Conservation (phyloP, 2,113 vertebrate genomes). For the Gobiocypris rarus region DNA sequence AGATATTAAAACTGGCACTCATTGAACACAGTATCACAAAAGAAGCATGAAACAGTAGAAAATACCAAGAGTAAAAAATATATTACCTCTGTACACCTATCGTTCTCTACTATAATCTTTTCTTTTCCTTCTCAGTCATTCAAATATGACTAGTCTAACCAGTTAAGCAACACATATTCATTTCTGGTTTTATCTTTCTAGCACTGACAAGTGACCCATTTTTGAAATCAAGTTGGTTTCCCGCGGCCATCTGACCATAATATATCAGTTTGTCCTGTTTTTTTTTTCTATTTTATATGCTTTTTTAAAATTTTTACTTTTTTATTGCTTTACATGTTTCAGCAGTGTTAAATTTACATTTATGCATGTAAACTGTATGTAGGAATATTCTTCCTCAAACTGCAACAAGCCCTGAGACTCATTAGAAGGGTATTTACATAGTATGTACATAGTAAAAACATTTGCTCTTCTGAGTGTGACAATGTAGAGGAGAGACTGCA, state of each 20-base stretch:
- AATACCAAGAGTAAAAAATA: not conserved
- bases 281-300: too few relatives aligned
- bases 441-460: not conserved
- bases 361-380: not conserved
- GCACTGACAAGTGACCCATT: not conserved
- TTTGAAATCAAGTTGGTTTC: not conserved
- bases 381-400: not conserved
- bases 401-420: not conserved
- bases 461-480: not conserved
- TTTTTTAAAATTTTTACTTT: too few relatives aligned
- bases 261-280: not conserved
- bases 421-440: not conserved
- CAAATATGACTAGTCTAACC: not conserved
- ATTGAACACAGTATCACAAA: not conserved
- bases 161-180: not conserved
- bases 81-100: not conserved
- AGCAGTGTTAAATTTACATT: not conserved
- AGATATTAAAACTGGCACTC: not conserved
- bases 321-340: too few relatives aligned
- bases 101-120: not conserved
- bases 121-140: not conserved
- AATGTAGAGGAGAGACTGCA: not conserved
- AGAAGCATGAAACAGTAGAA: not conserved
- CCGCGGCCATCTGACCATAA: not conserved
- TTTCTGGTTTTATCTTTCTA: not conserved